These are phyloP conservation scores for Phragmatobia fuliginosa DNA, from an alignment of 2,888 invertebrate species.

Conservation along the genomic window DNA sequence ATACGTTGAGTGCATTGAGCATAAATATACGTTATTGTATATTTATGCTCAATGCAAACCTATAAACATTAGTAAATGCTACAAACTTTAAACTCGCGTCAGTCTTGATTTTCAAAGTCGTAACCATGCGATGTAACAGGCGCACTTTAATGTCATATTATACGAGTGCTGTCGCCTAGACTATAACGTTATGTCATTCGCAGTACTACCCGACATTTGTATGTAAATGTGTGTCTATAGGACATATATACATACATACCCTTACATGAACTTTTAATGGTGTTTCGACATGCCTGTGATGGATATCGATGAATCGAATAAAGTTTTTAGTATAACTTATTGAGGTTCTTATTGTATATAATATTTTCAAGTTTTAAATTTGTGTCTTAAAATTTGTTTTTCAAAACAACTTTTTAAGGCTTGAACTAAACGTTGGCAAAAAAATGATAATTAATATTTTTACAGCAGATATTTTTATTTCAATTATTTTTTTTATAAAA, in stretches of 20 bases:
- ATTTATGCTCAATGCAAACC: background rate
- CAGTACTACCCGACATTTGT: constrained; percentile 59
- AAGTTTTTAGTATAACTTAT: background rate
- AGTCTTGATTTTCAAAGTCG: constrained; percentile 14
- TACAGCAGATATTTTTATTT: background rate
- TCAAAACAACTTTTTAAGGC: too few species aligned
- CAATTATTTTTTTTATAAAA: background rate
- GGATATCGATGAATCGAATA: constrained; percentile 8
- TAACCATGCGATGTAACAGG: constrained; percentile 1
- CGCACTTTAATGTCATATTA: constrained; percentile 20
- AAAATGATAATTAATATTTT: too few species aligned
- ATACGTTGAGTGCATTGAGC: too few species aligned
- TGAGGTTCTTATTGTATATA: background rate
- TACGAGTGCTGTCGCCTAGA: constrained; percentile 31
- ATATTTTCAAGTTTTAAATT: background rate
- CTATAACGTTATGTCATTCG: constrained; percentile 56
- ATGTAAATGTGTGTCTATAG: constrained; percentile 55
- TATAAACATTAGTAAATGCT: background rate
- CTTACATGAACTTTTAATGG: constrained; percentile 48
- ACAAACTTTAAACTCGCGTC: background rate
- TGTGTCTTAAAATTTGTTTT: too few species aligned
- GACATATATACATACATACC: too few species aligned
- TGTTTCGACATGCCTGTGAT: constrained; percentile 21
- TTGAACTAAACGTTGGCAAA: too few species aligned
- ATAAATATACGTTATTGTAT: background rate